These are phyloP conservation scores for Aphelinus certus DNA, from an alignment of 1,140 invertebrate genomes.

Conservation along the genomic window DNA sequence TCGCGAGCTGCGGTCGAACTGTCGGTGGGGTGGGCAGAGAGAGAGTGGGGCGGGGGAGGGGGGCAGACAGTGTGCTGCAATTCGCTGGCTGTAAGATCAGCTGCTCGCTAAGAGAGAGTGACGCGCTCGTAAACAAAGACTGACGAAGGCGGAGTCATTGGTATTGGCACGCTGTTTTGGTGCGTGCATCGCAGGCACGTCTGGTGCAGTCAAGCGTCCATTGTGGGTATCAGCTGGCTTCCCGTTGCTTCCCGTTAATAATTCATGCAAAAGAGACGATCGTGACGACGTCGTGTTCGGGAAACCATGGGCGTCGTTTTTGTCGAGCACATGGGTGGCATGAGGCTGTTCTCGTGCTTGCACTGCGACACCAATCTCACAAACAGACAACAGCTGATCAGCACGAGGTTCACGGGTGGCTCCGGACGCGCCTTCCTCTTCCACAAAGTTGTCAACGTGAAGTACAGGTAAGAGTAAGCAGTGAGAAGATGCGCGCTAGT, in stretches of 20 bases:
- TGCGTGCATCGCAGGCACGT: no score
- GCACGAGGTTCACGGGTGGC: conserved; percentile 94
- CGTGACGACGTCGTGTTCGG: not conserved
- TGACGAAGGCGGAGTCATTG: no score
- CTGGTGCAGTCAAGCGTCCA: no score
- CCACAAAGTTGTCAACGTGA: conserved; percentile 90
- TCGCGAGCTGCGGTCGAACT: no score
- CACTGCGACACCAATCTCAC: conserved; percentile 95
- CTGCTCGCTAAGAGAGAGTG: no score
- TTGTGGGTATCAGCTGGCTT: not conserved
- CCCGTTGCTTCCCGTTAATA: not conserved
- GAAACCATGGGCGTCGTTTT: conserved; percentile 90
- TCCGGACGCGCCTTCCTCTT: conserved; percentile 97
- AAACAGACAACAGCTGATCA: conserved; percentile 92
- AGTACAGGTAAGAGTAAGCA: conserved; percentile 72
- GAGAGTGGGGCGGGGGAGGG: no score
- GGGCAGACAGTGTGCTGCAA: no score
- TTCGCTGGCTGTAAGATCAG: no score
- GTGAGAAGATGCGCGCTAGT: no score
- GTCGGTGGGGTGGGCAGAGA: no score
- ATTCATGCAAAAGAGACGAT: conserved; percentile 3
- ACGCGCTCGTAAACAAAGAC: no score
- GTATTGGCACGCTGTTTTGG: no score
- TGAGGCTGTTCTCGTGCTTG: conserved; percentile 91
- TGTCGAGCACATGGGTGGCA: conserved; percentile 93